Conservation (phyloP, 2,113 vertebrate species). For the Tylochromis polylepis region DNA sequence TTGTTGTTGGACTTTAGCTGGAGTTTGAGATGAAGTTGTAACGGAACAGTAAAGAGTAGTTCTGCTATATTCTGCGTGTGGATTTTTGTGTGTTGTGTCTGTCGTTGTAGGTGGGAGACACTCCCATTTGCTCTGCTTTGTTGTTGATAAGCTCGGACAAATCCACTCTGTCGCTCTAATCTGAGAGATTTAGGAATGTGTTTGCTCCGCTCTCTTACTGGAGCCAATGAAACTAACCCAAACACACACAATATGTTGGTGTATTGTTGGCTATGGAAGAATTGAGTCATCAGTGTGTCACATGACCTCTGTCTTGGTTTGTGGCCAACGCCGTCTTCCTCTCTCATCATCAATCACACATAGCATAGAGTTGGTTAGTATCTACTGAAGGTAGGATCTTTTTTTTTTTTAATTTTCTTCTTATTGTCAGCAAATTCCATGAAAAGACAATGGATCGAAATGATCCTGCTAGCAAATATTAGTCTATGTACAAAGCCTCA, state of each 20-base stretch:
- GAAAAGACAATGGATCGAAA: background rate
- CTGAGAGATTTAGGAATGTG: constrained; percentile 2
- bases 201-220: background rate
- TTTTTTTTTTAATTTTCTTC: background rate
- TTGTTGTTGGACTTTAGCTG: background rate
- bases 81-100: background rate
- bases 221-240: background rate
- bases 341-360: background rate
- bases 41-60: background rate
- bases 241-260: background rate
- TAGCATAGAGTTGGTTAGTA: background rate
- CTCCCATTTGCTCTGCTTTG: background rate
- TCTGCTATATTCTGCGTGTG: background rate
- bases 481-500: background rate
- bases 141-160: background rate
- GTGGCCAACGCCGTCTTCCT: background rate
- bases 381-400: background rate
- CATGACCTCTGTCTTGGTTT: background rate
- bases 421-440: background rate
- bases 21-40: background rate
- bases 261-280: background rate
- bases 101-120: background rate
- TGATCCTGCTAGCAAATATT: background rate
- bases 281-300: background rate
- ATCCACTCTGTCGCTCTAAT: constrained; percentile 10